A percentile compares a stretch with the other conserved stretches of the same genome.
These are phyloP conservation scores for Emydura subglobosa DNA, from an alignment of 2,113 vertebrate genomes.

Conservation along the genomic window DNA sequence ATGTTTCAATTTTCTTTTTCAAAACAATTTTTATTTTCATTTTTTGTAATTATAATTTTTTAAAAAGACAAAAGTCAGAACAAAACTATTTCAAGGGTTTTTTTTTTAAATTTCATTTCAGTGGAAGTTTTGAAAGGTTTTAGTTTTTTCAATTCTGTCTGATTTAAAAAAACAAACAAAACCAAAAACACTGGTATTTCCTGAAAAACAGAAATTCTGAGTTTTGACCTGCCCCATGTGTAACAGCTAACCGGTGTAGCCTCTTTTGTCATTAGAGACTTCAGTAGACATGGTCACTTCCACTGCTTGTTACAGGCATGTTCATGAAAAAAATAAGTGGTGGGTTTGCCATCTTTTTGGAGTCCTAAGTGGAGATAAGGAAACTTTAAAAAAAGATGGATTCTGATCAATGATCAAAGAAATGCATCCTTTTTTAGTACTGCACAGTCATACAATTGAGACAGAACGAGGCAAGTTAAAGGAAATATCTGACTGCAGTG, in stretches of 20 bases:
- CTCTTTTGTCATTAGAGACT: neutral
- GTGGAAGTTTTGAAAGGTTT: neutral
- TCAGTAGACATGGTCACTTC: neutral
- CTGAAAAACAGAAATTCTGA: neutral
- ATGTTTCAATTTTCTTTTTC: too few species aligned
- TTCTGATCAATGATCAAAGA: neutral
- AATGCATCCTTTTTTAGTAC: neutral
- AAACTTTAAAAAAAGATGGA: neutral
- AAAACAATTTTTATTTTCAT: too few species aligned
- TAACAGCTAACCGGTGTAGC: neutral
- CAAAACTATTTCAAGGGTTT: too few species aligned
- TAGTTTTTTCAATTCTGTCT: neutral
- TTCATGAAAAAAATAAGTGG: neutral
- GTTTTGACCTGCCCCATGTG: neutral
- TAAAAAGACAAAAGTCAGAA: too few species aligned
- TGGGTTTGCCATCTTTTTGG: neutral
- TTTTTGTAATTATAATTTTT: too few species aligned
- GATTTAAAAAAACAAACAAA: neutral
- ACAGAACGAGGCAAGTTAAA: neutral
- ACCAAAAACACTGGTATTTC: conserved; percentile 29
- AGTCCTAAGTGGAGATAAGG: neutral
- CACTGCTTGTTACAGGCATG: neutral
- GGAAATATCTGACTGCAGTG: conserved; percentile 22
- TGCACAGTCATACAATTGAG: conserved; percentile 22
- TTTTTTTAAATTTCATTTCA: neutral